phyloP scores from a whole-genome alignment of 2,113 vertebrate species.

The Amia ocellicauda region DNA sequence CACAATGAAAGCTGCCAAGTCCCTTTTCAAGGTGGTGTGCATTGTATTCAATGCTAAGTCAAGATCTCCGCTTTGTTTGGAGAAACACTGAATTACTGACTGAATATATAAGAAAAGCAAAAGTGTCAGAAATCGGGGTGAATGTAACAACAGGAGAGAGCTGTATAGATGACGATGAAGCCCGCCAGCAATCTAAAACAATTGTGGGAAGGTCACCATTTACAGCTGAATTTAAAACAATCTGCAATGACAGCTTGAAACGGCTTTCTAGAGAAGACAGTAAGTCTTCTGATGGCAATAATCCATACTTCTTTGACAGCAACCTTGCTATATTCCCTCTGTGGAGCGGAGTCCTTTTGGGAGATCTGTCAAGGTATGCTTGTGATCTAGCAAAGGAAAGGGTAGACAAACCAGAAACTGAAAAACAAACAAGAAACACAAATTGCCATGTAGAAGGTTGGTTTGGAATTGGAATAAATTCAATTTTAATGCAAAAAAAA shows the following conservation, averaged over 20 bases:
- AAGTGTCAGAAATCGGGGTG: too few relatives aligned
- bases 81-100: too few relatives aligned
- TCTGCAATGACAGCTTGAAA: not conserved
- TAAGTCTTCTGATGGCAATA: not conserved
- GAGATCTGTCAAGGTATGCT: constrained; percentile 18
- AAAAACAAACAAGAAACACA: too few relatives aligned
- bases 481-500: constrained; percentile 19
- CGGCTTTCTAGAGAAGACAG: not conserved
- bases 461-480: constrained; percentile 32
- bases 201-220: constrained; percentile 24
- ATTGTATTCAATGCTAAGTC: too few relatives aligned
- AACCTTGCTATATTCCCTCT: constrained; percentile 24
- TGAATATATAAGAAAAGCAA: too few relatives aligned
- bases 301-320: constrained; percentile 23
- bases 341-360: constrained; percentile 28
- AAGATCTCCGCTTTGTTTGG: too few relatives aligned
- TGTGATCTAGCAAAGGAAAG: not conserved
- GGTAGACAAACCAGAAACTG: constrained; percentile 7
- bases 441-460: constrained; percentile 20
- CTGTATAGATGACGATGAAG: too few relatives aligned
- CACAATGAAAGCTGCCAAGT: not conserved
- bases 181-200: not conserved
- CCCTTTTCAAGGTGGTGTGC: too few relatives aligned
- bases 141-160: too few relatives aligned
- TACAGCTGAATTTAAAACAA: not conserved